Percentiles rank a stretch among this genome's conserved stretches.
Conservation (phyloP, 30 jellyfish, hydroid and myxozoan species). For the Aurelia coerulea region DNA sequence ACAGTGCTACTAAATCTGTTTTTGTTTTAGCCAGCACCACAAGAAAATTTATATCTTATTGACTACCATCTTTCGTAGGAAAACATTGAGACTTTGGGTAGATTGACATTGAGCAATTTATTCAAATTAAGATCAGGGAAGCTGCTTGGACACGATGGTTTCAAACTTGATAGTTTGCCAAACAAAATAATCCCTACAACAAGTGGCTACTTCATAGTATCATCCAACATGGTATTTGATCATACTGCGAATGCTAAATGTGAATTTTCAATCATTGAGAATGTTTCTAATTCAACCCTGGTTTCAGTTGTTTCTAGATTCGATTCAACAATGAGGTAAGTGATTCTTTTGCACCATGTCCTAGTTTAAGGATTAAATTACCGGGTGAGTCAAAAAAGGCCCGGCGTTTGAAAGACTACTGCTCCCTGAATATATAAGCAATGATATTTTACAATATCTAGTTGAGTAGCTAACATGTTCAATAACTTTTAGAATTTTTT, state of each 20-base stretch:
- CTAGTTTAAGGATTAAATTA: too few relatives aligned
- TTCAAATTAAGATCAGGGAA: neutral
- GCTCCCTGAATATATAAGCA: too few relatives aligned
- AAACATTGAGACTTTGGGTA: neutral
- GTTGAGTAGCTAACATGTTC: too few relatives aligned
- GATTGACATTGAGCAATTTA: neutral
- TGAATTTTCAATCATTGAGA: neutral
- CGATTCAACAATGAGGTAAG: neutral
- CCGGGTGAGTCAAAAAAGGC: too few relatives aligned
- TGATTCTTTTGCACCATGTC: neutral
- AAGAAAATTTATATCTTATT: neutral
- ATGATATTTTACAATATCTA: too few relatives aligned
- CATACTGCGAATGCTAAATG: conserved; percentile 1
- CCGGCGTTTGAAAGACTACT: too few relatives aligned
- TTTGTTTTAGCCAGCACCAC: too few relatives aligned
- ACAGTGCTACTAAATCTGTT: too few relatives aligned
- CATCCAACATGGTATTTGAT: conserved; percentile 25
- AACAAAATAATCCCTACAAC: neutral
- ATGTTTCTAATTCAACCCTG: neutral
- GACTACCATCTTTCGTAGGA: neutral
- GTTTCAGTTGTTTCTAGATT: conserved; percentile 4
- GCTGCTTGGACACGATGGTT: conserved; percentile 15
- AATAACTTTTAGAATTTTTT: too few relatives aligned
- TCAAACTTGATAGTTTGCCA: neutral
- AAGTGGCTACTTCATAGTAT: conserved; percentile 3